Evolutionary conservation across 2,797 vertebrate genomes (phyloP), one percentile per base, ranked within the genome.

Genomic region (Lithobates sylvaticus): DNA sequence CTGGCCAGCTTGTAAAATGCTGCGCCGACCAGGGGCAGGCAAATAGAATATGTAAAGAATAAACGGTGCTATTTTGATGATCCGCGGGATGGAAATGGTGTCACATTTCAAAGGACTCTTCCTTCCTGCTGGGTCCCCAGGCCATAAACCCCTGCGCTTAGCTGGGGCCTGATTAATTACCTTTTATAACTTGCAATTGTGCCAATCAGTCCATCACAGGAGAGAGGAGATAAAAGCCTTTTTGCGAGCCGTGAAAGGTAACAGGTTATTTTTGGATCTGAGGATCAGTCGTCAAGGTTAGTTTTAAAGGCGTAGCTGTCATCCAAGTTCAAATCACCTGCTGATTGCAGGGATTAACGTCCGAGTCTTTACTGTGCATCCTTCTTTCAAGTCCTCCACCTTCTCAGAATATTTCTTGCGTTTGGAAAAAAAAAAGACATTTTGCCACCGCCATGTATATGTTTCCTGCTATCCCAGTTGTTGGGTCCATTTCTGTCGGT

Each of bases 81-180:
- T 86, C 71, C 64, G 6, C 75, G 86, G 75, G 74, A 72, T 75
- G 67, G 44, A 79, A 76, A 58, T 32, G 75, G 88, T 81, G 85
- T 86, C 87, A 84, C 88, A 87, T 88, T 86, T 84, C 61, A 87
- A 88, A 88, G 81, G 87, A 87, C 85, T 81, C 79, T 65, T 54
- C 58, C 76, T 87, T 88, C 84, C 84, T 87, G 76, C 84, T 9
- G 86, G 69, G 82, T 86, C 88, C 85, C 84, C 29, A 67, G 86
- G 76, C 79, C 84, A 81, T 80, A 85, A 76, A 84, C 72, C 39
- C 83, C 72, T 79, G 78, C 76, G 78, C 77, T 81, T 81, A 34
- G 71, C 54, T 29, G 81, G 71, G 47, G 84, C 87, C 71, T 58
- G 88, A 81, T 88, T 89, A 89, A 89, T 89, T 88, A 85, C 83